Conservation (phyloP, 1,140 invertebrate species). For the Drosophila truncata region DNA sequence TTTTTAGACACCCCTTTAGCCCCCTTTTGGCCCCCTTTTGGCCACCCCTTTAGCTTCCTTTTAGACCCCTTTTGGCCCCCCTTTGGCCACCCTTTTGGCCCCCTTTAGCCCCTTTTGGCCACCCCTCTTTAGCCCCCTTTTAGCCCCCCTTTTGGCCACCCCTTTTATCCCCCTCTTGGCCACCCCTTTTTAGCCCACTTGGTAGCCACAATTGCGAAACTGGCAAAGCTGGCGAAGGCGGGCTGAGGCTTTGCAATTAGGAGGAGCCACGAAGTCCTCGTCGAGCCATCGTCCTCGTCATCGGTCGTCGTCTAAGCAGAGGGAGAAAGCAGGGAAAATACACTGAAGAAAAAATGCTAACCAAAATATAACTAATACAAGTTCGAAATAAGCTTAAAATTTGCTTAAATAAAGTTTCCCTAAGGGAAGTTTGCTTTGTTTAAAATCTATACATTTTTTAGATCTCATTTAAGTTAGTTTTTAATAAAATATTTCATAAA, state of each 20-base stretch:
- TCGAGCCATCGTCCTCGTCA: slow-evolving; percentile 42
- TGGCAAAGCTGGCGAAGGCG: slow-evolving; percentile 21
- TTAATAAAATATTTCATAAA: neutral
- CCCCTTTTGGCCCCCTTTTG: neutral
- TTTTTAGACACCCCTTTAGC: neutral
- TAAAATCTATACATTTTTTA: neutral
- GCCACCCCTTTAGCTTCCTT: neutral
- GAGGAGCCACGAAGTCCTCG: slow-evolving; percentile 73
- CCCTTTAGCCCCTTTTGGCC: neutral
- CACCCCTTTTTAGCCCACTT: slow-evolving; percentile 11
- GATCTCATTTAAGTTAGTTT: neutral
- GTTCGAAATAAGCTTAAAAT: neutral
- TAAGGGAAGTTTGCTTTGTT: too few relatives aligned
- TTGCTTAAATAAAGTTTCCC: too few relatives aligned
- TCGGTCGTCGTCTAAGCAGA: slow-evolving; percentile 56
- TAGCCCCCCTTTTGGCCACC: neutral
- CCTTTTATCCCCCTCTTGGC: neutral
- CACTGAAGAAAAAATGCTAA: neutral
- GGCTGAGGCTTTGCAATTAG: slow-evolving; percentile 79
- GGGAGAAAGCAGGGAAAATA: neutral
- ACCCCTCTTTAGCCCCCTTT: neutral
- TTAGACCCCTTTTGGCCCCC: too few relatives aligned
- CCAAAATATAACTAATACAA: neutral
- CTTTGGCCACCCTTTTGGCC: too few relatives aligned
- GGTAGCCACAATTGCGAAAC: slow-evolving; percentile 67